Evolutionary conservation across 2,113 vertebrate genomes (phyloP).

Genomic region (Neolamprologus devosi): DNA sequence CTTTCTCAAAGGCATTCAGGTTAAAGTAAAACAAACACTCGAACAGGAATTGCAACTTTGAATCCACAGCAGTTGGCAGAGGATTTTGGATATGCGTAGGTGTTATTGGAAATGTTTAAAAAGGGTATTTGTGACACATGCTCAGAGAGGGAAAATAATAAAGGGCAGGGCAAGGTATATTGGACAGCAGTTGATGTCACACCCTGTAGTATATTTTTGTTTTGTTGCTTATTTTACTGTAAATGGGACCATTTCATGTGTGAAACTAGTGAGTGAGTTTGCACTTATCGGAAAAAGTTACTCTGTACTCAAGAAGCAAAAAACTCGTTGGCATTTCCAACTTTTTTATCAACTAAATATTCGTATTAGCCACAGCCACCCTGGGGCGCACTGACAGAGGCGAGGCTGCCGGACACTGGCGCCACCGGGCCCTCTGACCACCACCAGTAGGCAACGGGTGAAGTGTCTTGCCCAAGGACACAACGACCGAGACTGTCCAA

Average conservation of each 20-base stretch:
- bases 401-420: no score
- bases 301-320: background rate
- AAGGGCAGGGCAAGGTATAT: background rate
- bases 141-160: background rate
- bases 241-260: background rate
- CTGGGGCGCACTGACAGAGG: no score
- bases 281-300: background rate
- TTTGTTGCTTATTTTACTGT: background rate
- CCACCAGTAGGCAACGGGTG: fast-evolving
- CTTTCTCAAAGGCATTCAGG: background rate
- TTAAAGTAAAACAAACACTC: background rate
- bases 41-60: background rate
- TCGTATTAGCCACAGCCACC: fast-evolving
- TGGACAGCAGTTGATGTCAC: background rate
- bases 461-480: no score
- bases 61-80: background rate
- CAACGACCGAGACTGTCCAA: fast-evolving
- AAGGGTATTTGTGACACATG: background rate
- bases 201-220: background rate
- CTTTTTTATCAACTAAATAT: background rate
- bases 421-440: no score
- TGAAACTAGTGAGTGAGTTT: background rate
- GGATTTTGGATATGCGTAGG: background rate
- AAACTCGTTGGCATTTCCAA: background rate
- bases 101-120: background rate